Conservation (phyloP, 2,797 vertebrate genomes). For the Pseudochromis fuscus region DNA sequence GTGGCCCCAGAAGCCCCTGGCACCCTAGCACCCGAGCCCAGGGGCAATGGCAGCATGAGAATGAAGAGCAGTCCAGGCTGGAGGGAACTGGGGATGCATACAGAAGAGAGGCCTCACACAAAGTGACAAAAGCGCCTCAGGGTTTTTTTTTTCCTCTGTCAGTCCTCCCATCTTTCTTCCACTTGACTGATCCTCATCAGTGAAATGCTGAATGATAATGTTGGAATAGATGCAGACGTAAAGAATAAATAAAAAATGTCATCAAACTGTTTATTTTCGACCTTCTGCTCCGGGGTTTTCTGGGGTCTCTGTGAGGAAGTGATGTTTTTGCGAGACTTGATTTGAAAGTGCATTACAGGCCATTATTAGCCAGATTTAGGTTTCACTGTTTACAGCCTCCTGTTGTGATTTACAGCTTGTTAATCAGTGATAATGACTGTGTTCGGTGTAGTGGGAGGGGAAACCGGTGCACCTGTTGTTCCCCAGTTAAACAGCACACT, state of each 20-base stretch:
- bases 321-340: neutral
- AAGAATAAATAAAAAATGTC: slow-evolving; percentile 16
- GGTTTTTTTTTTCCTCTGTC: slow-evolving; percentile 74
- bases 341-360: slow-evolving; percentile 3
- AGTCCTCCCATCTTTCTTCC: slow-evolving; percentile 74
- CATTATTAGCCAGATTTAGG: slow-evolving; percentile 22
- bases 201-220: slow-evolving; percentile 65
- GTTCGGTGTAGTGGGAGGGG: slow-evolving; percentile 37
- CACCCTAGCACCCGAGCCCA: slow-evolving; percentile 81
- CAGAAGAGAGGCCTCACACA: slow-evolving; percentile 86
- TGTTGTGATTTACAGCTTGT: slow-evolving; percentile 45
- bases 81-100: slow-evolving; percentile 83
- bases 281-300: neutral
- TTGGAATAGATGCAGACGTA: slow-evolving; percentile 30
- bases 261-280: slow-evolving; percentile 26
- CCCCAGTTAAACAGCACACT: slow-evolving; percentile 38
- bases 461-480: slow-evolving; percentile 59
- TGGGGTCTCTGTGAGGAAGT: neutral
- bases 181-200: slow-evolving; percentile 72
- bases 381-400: slow-evolving; percentile 26
- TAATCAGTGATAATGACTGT: slow-evolving; percentile 62
- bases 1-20: slow-evolving; percentile 82
- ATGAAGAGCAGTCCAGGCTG: slow-evolving; percentile 78
- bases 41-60: slow-evolving; percentile 85
- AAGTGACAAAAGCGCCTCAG: slow-evolving; percentile 83